Base-by-base conservation (phyloP, 2,888 invertebrate genomes). In the Villa cingulata region DNA sequence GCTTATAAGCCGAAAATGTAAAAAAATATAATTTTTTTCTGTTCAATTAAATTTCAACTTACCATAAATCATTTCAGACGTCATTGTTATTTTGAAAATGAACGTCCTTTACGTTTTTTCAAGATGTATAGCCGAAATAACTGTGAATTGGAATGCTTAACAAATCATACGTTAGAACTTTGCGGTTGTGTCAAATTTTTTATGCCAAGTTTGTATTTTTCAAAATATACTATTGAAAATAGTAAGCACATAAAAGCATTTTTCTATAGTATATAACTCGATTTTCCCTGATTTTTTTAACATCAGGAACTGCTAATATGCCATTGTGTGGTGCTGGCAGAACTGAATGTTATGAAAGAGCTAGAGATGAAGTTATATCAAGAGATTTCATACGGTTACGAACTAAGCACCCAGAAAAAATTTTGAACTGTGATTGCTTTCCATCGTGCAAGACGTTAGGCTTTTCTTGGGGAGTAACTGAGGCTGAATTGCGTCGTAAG, bases 151-250 rank as follows among this genome's bases (percentile, higher is more conserved):
- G 84, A 84, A 64, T 84, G 83, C 56, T 64, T 82, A 47, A 73
- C 82, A 2, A 83, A 83, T 65, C 80, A 74, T 54, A 83, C 83
- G 0, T 63, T 74, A 44, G 59, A 63, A 3, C 66, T 68, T 53
- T 84, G 83, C 59, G 77, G 74, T 4, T 84, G 84, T 58, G 81
- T 82, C 3, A 77, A 78, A 56, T 81, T 80, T 56, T 79, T 81
- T 48, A 81, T 83, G 81, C 83, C 83, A 41, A 60, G 67, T 68
- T 53, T 56, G 63, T 55, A 27, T 34, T 20, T 10, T 32, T 6
- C 15, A n/a, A 38, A 37, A 17, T 44, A 19, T 16, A 17, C 19
- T 15, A 16, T 34, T n/a, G 3, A 23, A 23, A 23, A 23, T 6
- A 23, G 7, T 6, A 6, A 23, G 7, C 23, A 23, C 4, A 23